Base-by-base conservation (phyloP, 2,797 vertebrate genomes). In the Sebastes kiyomatsui region DNA sequence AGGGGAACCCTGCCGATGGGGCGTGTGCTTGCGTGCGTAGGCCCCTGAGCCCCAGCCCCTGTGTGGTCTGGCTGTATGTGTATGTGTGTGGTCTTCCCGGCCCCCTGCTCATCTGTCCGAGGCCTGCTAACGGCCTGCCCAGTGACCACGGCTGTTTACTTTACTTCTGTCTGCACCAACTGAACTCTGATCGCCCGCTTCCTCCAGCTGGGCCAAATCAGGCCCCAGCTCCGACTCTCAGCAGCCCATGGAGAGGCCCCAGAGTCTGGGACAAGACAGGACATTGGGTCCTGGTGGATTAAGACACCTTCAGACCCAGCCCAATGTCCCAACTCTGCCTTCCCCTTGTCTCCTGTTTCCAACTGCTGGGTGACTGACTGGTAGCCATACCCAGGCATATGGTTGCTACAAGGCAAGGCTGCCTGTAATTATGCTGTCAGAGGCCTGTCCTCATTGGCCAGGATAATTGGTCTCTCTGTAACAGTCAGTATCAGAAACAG, bases 101-200 rank as follows among this genome's bases (percentile, higher is more conserved):
- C 92, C 96, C 96, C 94, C 96, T 90, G 96, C 96, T 98, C 98
- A 98, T 98, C 97, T 98, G 98, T 99, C 97, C 98, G 95, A 95
- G 96, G 97, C 96, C 98, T 96, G 97, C 98, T 97, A 96, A 97
- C 97, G 97, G 98, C 97, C 97, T 97, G 97, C 97, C 95, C 96
- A 97, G 96, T 97, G 98, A 97, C 97, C 97, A 96, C 95, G 96
- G 90, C 95, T 99, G 98, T 99, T 99, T 99, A 99, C 98, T 97
- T 99, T 98, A 98, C 96, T 96, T 97, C 97, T 97, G 97, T 99
- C 97, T 98, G 97, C 98, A 97, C 96, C 97, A 95, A 95, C 96
- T 96, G 96, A 97, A 95, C 96, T 97, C 96, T 93, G 97, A 97
- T 97, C 94, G 94, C 96, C 96, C 96, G 97, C 96, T 97, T 97